A percentile compares a stretch with the other conserved stretches of the same genome.
Evolutionary conservation across 2,113 vertebrate species (phyloP).

Genomic region (Octodon degus): DNA sequence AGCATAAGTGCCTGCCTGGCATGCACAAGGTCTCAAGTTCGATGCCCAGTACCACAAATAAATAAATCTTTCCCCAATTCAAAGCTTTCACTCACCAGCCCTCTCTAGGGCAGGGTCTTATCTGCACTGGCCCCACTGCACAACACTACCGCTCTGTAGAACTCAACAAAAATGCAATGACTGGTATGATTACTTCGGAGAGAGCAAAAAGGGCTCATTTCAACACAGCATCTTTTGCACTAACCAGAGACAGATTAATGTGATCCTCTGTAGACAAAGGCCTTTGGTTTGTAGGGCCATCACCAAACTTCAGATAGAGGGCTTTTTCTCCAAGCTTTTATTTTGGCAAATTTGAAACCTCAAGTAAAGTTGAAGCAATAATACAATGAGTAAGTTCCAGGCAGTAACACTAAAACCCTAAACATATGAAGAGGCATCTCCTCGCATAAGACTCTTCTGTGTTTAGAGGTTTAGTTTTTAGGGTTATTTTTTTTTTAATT

Average conservation of each 20-base stretch:
- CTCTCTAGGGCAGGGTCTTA: not conserved
- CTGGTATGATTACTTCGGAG: not conserved
- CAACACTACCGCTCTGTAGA: not conserved
- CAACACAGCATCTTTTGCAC: not conserved
- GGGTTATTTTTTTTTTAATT: too few relatives aligned
- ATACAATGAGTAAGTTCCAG: not conserved
- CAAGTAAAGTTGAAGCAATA: not conserved
- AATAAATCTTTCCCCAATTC: not conserved
- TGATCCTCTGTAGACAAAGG: not conserved
- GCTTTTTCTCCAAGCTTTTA: not conserved
- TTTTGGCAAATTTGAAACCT: slow-evolving; percentile 1
- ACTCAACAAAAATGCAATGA: not conserved
- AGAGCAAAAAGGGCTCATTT: not conserved
- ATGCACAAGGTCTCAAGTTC: too few relatives aligned
- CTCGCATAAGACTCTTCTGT: not conserved
- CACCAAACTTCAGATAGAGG: not conserved
- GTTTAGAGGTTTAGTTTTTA: not conserved
- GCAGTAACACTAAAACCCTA: not conserved
- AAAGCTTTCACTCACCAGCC: not conserved
- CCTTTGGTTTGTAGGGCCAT: not conserved
- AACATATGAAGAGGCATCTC: not conserved
- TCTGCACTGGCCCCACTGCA: not conserved
- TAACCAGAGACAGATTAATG: not conserved
- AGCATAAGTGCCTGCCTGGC: too few relatives aligned
- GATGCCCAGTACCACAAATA: too few relatives aligned